A percentile compares a stretch with the other conserved stretches of the same genome.
These are phyloP conservation scores for Oostethus manadensis DNA, from an alignment of 2,113 vertebrate genomes.

Conservation along the genomic window DNA sequence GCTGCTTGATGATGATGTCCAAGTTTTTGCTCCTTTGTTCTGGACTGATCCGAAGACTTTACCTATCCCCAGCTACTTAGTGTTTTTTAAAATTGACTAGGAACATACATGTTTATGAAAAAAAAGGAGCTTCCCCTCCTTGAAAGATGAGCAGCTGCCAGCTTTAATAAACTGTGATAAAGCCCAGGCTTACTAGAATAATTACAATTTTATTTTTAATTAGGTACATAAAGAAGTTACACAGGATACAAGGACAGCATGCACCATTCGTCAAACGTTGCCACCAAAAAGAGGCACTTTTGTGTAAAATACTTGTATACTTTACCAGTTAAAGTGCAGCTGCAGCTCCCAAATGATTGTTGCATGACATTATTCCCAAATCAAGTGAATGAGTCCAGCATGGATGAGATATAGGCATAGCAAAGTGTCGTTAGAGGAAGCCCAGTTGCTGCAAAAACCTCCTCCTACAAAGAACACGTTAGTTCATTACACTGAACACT, in stretches of 20 bases:
- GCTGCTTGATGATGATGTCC: too few relatives aligned
- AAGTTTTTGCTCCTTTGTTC: too few relatives aligned
- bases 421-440: not conserved
- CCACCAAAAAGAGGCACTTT: not conserved
- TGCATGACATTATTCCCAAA: not conserved
- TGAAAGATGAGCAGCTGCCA: too few relatives aligned
- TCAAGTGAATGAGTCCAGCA: not conserved
- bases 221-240: slow-evolving; percentile 51
- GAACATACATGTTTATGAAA: too few relatives aligned
- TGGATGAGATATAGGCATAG: not conserved
- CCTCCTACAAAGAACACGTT: not conserved
- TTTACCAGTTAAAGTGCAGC: too few relatives aligned
- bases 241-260: slow-evolving; percentile 34
- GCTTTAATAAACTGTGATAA: not conserved
- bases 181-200: slow-evolving; percentile 8
- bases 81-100: too few relatives aligned
- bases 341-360: not conserved
- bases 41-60: too few relatives aligned
- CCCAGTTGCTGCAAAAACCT: not conserved
- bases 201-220: slow-evolving; percentile 56
- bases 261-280: not conserved
- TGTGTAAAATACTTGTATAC: not conserved
- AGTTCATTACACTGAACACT: not conserved
- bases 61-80: too few relatives aligned
- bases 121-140: too few relatives aligned